Evolutionary conservation across 2,888 invertebrate species (phyloP).

Genomic region (Leptopilina drosophilae): DNA sequence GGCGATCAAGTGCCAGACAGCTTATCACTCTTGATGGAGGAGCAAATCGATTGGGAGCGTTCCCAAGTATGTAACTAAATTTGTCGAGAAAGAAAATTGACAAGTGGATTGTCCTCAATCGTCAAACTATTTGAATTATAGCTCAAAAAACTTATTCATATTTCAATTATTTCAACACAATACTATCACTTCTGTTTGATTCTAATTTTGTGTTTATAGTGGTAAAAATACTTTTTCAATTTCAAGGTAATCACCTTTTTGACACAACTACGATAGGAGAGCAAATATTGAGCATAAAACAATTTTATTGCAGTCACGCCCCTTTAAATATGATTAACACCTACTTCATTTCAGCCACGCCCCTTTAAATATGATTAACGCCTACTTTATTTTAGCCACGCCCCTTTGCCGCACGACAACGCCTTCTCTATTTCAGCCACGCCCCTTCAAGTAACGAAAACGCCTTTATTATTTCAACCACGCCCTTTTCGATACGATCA

Average conservation of each 20-base stretch:
- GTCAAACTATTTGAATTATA: background rate
- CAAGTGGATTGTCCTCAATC: slow-evolving; percentile 8
- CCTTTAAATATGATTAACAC: background rate
- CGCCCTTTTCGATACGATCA: too few relatives aligned
- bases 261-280: too few relatives aligned
- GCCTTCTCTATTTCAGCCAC: background rate
- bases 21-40: slow-evolving; percentile 34
- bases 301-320: background rate
- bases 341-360: background rate
- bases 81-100: slow-evolving; percentile 27
- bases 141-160: background rate
- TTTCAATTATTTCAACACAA: too few relatives aligned
- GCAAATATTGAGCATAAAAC: too few relatives aligned
- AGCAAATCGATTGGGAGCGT: slow-evolving; percentile 30
- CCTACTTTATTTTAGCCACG: background rate
- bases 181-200: background rate
- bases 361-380: background rate
- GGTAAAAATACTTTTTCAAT: too few relatives aligned
- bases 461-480: too few relatives aligned
- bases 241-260: too few relatives aligned
- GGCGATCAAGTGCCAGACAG: slow-evolving; percentile 30
- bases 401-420: background rate
- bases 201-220: too few relatives aligned
- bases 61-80: slow-evolving; percentile 27
- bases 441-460: background rate